Evolutionary conservation across 2,888 invertebrate genomes (phyloP).

Genomic region (Heterodera filipjevi): DNA sequence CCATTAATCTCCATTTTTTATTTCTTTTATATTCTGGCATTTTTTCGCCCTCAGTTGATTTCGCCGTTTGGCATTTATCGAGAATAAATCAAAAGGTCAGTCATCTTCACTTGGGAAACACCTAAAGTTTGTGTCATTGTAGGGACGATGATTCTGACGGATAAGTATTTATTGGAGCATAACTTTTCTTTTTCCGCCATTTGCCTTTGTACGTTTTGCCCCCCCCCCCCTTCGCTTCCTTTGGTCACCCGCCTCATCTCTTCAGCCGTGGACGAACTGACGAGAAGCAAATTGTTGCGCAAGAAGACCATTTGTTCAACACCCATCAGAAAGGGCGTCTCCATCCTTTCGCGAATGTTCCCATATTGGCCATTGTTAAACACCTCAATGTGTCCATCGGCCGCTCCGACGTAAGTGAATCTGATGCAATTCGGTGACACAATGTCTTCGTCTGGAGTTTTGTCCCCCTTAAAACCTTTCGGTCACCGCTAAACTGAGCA

Average conservation of each 20-base stretch:
- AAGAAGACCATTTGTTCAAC: constrained; percentile 33
- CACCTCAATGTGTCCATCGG: constrained; percentile 56
- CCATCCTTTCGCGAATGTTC: constrained; percentile 52
- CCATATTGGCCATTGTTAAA: constrained; percentile 56
- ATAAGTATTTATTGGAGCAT: too few species aligned
- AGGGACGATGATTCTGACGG: too few species aligned
- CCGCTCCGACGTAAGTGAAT: constrained; percentile 52
- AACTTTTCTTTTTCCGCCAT: not conserved
- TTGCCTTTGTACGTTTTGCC: too few species aligned
- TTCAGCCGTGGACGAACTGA: constrained; percentile 33
- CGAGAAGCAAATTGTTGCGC: constrained; percentile 35
- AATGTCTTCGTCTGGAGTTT: not conserved
- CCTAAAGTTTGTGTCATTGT: too few species aligned
- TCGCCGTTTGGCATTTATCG: too few species aligned
- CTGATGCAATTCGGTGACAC: constrained; percentile 30
- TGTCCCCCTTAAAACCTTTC: constrained; percentile 38
- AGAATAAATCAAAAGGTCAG: too few species aligned
- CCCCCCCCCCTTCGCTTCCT: too few species aligned
- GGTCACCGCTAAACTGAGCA: constrained; percentile 48
- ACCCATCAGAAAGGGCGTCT: constrained; percentile 52
- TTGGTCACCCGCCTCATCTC: constrained; percentile 31
- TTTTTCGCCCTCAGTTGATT: too few species aligned
- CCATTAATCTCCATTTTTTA: too few species aligned
- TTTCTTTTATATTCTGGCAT: constrained; percentile 12
- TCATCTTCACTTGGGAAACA: too few species aligned